phyloP scores from a whole-genome alignment of 2,888 invertebrate species.

The Eilema depressum region DNA sequence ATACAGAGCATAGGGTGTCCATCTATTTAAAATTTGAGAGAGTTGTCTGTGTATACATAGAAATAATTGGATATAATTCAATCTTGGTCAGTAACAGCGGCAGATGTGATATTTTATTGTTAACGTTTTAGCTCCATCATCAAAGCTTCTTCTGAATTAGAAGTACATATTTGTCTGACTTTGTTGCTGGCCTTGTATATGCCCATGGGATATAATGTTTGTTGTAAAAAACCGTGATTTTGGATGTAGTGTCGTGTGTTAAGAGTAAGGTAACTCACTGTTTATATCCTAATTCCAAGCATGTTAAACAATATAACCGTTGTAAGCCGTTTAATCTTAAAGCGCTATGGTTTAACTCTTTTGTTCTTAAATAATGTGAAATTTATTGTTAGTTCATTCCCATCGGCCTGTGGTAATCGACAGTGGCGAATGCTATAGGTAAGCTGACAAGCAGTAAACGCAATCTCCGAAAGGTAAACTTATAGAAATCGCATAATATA shows the following conservation, averaged over 20 bases:
- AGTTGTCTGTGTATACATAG: conserved; percentile 49
- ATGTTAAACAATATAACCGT: neutral
- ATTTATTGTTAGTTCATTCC: neutral
- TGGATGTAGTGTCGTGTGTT: conserved; percentile 28
- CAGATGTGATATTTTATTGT: conserved; percentile 11
- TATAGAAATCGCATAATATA: neutral
- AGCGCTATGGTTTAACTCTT: neutral
- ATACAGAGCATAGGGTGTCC: conserved; percentile 23
- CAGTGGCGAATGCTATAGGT: neutral
- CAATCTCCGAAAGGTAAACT: neutral
- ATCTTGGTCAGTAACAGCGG: conserved; percentile 29
- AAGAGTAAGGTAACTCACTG: neutral
- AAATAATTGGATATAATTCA: conserved; percentile 44
- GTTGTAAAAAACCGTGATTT: conserved; percentile 31
- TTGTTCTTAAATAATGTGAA: neutral
- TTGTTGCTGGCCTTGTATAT: conserved; percentile 38
- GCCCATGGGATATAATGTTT: conserved; percentile 25
- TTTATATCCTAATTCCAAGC: neutral
- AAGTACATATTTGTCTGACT: conserved; percentile 10
- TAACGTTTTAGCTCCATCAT: conserved; percentile 2
- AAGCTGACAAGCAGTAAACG: neutral
- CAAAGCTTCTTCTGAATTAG: conserved; percentile 2
- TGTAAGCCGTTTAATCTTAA: neutral
- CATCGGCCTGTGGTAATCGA: neutral
- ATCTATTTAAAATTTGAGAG: conserved; percentile 30